These are phyloP conservation scores for Gastracanthus pulcherrimus DNA, from an alignment of 2,888 invertebrate genomes.

Conservation along the genomic window DNA sequence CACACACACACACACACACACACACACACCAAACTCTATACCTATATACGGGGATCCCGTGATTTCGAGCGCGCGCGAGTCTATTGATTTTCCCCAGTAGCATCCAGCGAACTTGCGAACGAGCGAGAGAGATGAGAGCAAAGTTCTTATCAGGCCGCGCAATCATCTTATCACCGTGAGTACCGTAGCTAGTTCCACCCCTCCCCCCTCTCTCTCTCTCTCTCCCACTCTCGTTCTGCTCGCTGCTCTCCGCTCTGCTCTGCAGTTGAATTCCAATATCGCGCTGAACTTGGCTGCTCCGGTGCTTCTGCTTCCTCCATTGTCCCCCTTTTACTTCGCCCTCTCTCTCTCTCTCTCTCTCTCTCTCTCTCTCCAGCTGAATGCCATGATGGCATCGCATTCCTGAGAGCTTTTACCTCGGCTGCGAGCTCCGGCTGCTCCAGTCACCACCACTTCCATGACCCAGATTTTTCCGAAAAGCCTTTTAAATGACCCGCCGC, in stretches of 20 bases:
- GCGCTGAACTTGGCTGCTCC: conserved; percentile 47
- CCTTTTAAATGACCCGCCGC: conserved; percentile 39
- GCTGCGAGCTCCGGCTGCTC: neutral
- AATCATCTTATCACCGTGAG: conserved; percentile 44
- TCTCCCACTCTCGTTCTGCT: no score
- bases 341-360: neutral
- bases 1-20: neutral
- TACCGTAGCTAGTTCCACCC: neutral
- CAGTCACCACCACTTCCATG: conserved; percentile 27
- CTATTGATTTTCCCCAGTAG: conserved; percentile 53
- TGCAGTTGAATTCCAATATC: conserved; percentile 52
- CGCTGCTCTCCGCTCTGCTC: conserved; percentile 6
- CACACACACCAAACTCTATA: neutral
- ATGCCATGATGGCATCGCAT: conserved; percentile 29
- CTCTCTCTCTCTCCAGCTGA: no score
- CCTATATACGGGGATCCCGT: neutral
- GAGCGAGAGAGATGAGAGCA: neutral
- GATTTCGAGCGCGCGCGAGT: conserved; percentile 25
- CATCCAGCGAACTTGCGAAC: no score
- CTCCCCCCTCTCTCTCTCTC: no score
- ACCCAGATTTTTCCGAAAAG: conserved; percentile 53
- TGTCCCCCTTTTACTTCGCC: conserved; percentile 12
- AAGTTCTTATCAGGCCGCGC: conserved; percentile 44
- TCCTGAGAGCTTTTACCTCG: conserved; percentile 46
- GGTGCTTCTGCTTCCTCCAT: neutral